These are phyloP conservation scores for Triplophysa dalaica DNA, from an alignment of 2,113 vertebrate genomes.

Conservation along the genomic window DNA sequence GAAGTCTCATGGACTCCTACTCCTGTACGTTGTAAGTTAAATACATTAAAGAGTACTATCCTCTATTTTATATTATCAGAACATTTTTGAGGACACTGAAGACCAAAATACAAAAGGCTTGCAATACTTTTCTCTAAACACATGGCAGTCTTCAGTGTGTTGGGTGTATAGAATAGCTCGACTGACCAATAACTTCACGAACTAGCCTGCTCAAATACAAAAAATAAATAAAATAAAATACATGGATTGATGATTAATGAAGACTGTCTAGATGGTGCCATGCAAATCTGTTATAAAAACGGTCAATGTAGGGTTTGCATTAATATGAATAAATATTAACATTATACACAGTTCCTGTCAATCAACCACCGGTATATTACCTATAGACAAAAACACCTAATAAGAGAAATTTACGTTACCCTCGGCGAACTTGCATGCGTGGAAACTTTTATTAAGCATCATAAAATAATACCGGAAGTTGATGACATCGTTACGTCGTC, in stretches of 20 bases:
- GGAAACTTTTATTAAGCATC: slow-evolving; percentile 13
- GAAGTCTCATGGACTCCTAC: neutral
- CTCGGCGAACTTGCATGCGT: neutral
- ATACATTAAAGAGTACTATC: neutral
- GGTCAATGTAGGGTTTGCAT: no score
- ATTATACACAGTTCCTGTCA: no score
- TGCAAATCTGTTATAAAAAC: no score
- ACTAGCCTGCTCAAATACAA: neutral
- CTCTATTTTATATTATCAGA: neutral
- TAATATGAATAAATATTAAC: no score
- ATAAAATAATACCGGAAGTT: slow-evolving; percentile 23
- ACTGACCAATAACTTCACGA: neutral
- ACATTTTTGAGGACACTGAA: neutral
- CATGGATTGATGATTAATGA: no score
- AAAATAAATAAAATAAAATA: neutral
- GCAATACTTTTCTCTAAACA: neutral
- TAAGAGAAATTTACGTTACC: neutral
- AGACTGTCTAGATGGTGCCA: no score
- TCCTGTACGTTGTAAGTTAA: neutral
- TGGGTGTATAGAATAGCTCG: neutral
- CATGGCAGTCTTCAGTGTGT: neutral
- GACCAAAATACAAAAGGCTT: neutral
- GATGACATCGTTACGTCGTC: neutral
- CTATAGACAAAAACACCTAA: neutral
- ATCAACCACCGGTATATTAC: no score